Conservation (phyloP, 1,140 invertebrate species). For the Argopecten irradians region DNA sequence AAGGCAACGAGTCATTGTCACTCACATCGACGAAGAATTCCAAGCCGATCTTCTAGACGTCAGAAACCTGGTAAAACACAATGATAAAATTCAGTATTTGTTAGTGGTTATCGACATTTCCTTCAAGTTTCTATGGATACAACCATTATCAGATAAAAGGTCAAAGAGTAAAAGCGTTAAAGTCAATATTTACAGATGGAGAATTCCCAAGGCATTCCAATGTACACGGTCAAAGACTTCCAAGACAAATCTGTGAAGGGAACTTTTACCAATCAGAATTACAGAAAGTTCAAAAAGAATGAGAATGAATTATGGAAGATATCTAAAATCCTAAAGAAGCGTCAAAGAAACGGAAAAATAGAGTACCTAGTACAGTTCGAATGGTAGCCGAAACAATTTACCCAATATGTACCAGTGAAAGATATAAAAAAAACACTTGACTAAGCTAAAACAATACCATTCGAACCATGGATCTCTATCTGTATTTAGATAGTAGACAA, state of each 20-base stretch:
- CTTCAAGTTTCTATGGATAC: too few species aligned
- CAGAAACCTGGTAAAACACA: slow-evolving; percentile 6
- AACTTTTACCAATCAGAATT: slow-evolving; percentile 47
- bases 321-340: slow-evolving; percentile 34
- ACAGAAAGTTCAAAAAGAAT: slow-evolving; percentile 39
- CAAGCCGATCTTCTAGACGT: slow-evolving; percentile 36
- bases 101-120: too few species aligned
- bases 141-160: too few species aligned
- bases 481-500: too few species aligned
- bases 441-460: too few species aligned
- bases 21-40: not conserved
- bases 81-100: slow-evolving; percentile 28
- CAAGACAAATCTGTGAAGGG: slow-evolving; percentile 34
- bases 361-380: slow-evolving; percentile 19
- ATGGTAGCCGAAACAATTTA: not conserved
- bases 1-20: slow-evolving; percentile 19
- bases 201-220: too few species aligned
- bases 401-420: too few species aligned
- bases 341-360: not conserved
- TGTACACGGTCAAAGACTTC: too few species aligned
- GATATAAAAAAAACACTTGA: not conserved
- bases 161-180: slow-evolving; percentile 29
- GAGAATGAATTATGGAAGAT: too few species aligned
- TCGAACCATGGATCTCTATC: too few species aligned
- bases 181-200: slow-evolving; percentile 26